Conservation (phyloP, 2,797 vertebrate species). For the Galagoides demidoff region DNA sequence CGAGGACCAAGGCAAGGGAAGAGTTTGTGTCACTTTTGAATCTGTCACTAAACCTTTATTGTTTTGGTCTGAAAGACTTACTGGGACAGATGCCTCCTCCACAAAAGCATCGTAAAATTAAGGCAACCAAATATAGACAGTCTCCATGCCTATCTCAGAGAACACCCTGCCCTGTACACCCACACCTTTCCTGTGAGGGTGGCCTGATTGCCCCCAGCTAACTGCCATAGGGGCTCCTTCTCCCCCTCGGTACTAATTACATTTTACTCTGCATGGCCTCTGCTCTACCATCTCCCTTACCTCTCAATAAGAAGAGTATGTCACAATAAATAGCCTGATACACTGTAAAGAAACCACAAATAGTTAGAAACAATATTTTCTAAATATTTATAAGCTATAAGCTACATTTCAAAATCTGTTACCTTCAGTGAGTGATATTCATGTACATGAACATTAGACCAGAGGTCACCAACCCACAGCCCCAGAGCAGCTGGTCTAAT, state of each 20-base stretch:
- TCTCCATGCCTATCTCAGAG: constrained; percentile 22
- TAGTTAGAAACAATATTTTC: constrained; percentile 72
- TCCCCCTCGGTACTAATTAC: constrained; percentile 81
- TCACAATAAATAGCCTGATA: constrained; percentile 66
- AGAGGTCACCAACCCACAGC: constrained; percentile 74
- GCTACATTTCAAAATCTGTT: constrained; percentile 81
- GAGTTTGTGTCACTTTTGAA: neutral
- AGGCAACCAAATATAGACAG: neutral
- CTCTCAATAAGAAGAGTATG: constrained; percentile 70
- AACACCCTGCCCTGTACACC: constrained; percentile 29
- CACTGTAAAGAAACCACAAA: constrained; percentile 54
- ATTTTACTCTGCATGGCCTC: constrained; percentile 26
- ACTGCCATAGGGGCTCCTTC: constrained; percentile 67
- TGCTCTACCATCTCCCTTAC: constrained; percentile 77
- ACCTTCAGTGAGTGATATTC: constrained; percentile 70
- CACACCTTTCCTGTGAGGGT: constrained; percentile 16
- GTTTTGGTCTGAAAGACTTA: neutral
- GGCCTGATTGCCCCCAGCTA: constrained; percentile 69
- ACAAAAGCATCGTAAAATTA: neutral
- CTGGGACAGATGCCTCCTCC: neutral
- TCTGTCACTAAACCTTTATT: neutral
- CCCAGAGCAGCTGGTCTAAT: constrained; percentile 67
- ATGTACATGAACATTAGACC: constrained; percentile 84
- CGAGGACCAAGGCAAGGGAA: neutral
- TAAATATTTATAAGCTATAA: constrained; percentile 85